Conservation (phyloP, 1,140 invertebrate species). For the Drosophila bocki region DNA sequence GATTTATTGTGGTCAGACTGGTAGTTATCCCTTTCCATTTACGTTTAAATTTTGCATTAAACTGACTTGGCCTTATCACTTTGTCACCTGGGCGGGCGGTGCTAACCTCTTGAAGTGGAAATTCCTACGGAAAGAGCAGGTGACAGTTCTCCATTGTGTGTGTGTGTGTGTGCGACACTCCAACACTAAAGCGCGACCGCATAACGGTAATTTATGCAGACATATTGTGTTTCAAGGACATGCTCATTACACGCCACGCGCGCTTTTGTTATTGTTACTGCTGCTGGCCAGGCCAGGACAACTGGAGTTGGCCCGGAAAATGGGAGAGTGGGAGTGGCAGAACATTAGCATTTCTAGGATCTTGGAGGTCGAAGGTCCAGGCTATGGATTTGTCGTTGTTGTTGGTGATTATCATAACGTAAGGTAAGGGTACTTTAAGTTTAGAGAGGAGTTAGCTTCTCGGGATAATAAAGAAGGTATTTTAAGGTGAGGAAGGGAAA, state of each 20-base stretch:
- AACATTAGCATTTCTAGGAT: conserved; percentile 72
- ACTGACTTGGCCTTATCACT: conserved; percentile 7
- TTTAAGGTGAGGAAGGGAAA: neutral
- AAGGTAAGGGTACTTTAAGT: neutral
- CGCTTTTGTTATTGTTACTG: conserved; percentile 42
- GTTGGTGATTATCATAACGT: neutral
- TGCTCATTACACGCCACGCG: conserved; percentile 77
- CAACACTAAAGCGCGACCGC: conserved; percentile 42
- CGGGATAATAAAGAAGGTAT: neutral
- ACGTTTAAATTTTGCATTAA: conserved; percentile 12
- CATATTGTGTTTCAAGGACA: conserved; percentile 83
- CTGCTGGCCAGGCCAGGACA: conserved; percentile 13
- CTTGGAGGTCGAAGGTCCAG: conserved; percentile 16
- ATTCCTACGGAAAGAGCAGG: conserved; percentile 11
- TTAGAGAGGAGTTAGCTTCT: neutral
- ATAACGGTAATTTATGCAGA: conserved; percentile 74
- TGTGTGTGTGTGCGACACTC: conserved; percentile 11
- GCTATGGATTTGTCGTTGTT: neutral
- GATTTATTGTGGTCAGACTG: conserved; percentile 14
- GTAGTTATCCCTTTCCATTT: neutral
- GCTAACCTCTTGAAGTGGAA: conserved; percentile 22
- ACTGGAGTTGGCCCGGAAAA: conserved; percentile 22
- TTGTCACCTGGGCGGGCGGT: conserved; percentile 23
- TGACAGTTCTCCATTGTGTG: conserved; percentile 24
- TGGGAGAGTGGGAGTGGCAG: conserved; percentile 13